These are phyloP conservation scores for Taenaris catops DNA, from an alignment of 2,888 invertebrate species.

Conservation along the genomic window DNA sequence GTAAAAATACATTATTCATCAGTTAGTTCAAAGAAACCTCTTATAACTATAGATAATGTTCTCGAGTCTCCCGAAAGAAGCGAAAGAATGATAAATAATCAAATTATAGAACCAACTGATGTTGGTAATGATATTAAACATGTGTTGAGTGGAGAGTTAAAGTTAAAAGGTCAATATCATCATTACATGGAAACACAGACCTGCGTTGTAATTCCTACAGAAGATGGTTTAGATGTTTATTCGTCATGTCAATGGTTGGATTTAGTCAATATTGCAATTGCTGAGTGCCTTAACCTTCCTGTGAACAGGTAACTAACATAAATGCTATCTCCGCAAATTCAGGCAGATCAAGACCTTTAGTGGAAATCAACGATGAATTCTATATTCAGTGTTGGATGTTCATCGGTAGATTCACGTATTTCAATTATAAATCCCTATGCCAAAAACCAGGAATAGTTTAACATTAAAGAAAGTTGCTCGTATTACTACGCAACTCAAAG, in stretches of 20 bases:
- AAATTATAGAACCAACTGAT: constrained; percentile 46
- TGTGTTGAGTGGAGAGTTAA: constrained; percentile 76
- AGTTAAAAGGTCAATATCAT: constrained; percentile 84
- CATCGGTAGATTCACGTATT: too few species aligned
- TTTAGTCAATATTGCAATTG: constrained; percentile 76
- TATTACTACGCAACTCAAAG: too few species aligned
- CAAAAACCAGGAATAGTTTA: too few species aligned
- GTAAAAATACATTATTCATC: constrained; percentile 71
- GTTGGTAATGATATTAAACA: constrained; percentile 51
- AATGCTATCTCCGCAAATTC: too few species aligned
- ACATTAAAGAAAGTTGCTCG: too few species aligned
- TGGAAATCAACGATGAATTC: too few species aligned
- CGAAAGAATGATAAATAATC: constrained; percentile 41
- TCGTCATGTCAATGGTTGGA: constrained; percentile 84
- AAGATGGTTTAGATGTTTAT: constrained; percentile 85
- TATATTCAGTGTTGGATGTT: too few species aligned
- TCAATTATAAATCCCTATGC: too few species aligned
- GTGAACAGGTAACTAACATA: constrained; percentile 65
- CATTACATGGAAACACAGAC: constrained; percentile 87
- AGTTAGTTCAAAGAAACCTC: constrained; percentile 44
- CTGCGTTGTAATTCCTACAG: constrained; percentile 82
- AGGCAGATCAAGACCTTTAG: too few species aligned
- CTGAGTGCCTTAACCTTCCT: constrained; percentile 75
- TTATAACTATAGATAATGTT: constrained; percentile 52
- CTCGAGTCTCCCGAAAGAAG: constrained; percentile 46